Evolutionary conservation across 2,888 invertebrate genomes (phyloP).

Genomic region (Crossocerus cetratus): DNA sequence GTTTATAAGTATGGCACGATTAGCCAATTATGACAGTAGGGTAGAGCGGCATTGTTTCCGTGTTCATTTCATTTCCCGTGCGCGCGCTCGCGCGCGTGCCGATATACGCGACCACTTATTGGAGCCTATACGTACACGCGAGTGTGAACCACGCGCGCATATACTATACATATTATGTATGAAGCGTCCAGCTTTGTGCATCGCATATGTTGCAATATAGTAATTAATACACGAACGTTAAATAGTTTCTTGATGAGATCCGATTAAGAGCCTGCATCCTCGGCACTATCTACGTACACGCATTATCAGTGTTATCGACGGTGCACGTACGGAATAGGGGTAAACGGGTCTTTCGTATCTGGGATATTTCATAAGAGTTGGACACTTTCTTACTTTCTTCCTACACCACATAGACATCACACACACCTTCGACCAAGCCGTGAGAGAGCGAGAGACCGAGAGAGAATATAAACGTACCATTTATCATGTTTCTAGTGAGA

Average conservation of each 20-base stretch:
- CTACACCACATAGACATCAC: not conserved
- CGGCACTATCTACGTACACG: constrained; percentile 12
- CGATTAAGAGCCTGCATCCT: constrained; percentile 40
- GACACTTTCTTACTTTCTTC: not conserved
- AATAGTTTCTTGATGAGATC: constrained; percentile 46
- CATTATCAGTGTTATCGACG: constrained; percentile 4
- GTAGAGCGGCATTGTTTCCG: constrained; percentile 34
- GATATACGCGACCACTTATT: constrained; percentile 11
- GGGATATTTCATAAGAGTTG: constrained; percentile 3
- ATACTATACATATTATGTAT: constrained; percentile 28
- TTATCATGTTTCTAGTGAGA: no score
- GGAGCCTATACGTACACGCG: constrained; percentile 11
- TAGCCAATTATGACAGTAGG: constrained; percentile 51
- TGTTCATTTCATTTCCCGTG: constrained; percentile 32
- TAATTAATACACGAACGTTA: constrained; percentile 30
- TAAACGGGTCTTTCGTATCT: not conserved
- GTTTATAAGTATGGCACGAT: constrained; percentile 58
- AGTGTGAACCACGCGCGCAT: not conserved
- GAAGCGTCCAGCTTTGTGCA: constrained; percentile 19
- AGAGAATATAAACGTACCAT: no score
- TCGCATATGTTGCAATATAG: constrained; percentile 41
- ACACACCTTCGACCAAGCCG: not conserved
- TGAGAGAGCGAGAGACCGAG: no score
- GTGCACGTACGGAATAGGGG: not conserved
- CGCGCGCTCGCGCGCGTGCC: not conserved